These are phyloP conservation scores for Porites evermanni DNA, from an alignment of 92 coral and sea anemone species.

Conservation along the genomic window DNA sequence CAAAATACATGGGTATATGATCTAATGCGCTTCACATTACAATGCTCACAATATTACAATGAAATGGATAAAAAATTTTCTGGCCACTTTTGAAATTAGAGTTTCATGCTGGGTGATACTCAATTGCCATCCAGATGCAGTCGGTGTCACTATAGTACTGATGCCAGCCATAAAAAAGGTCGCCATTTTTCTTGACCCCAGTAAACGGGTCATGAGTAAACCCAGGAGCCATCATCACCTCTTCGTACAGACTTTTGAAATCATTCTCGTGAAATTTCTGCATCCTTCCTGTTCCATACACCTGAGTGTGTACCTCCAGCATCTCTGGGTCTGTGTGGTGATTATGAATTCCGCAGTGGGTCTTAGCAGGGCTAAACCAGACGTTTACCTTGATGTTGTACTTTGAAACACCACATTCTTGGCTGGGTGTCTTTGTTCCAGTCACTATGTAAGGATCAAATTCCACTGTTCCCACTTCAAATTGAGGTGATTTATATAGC, in stretches of 20 bases:
- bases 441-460: constrained; percentile 69
- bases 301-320: constrained; percentile 78
- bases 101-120: constrained; percentile 61
- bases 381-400: constrained; percentile 75
- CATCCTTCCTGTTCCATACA: constrained; percentile 80
- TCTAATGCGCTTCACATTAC: too few relatives aligned
- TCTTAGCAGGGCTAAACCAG: constrained; percentile 73
- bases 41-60: too few relatives aligned
- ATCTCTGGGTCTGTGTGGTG: constrained; percentile 72
- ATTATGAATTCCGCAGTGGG: constrained; percentile 73
- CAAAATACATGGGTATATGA: too few relatives aligned
- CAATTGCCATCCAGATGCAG: constrained; percentile 86
- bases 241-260: constrained; percentile 68
- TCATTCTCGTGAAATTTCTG: constrained; percentile 73
- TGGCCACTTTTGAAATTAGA: too few relatives aligned
- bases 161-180: constrained; percentile 77
- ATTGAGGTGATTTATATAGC: constrained; percentile 79
- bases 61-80: too few relatives aligned
- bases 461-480: constrained; percentile 75
- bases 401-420: constrained; percentile 17
- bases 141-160: constrained; percentile 83
- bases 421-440: constrained; percentile 16
- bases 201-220: constrained; percentile 77
- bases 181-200: constrained; percentile 63
- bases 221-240: constrained; percentile 73